phyloP scores from a whole-genome alignment of 2,888 invertebrate genomes.

The Xylocampa areola region DNA sequence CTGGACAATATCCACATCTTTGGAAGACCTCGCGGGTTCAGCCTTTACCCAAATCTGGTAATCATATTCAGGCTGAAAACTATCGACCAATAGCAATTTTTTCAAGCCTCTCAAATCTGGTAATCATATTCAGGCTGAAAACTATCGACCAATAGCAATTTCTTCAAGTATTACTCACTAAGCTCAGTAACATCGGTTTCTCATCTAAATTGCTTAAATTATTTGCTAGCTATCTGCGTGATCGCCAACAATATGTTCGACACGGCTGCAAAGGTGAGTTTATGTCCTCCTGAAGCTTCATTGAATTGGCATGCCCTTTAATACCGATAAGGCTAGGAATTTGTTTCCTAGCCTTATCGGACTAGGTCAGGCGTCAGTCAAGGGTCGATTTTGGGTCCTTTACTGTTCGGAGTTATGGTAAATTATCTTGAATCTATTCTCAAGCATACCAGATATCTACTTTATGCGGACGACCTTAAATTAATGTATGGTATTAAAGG shows the following conservation, averaged over 20 bases:
- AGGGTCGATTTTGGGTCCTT: neutral
- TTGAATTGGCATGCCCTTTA: too few relatives aligned
- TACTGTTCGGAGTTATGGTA: neutral
- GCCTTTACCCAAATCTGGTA: neutral
- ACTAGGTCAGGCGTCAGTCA: neutral
- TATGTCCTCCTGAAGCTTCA: too few relatives aligned
- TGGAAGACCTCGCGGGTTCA: conserved; percentile 1
- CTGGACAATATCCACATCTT: neutral
- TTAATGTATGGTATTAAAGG: neutral
- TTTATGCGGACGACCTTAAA: neutral
- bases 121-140: conserved; percentile 1
- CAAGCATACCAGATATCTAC: neutral
- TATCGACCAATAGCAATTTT: conserved; percentile 3
- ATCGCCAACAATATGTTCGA: conserved; percentile 1
- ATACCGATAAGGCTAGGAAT: too few relatives aligned
- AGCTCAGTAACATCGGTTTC: neutral
- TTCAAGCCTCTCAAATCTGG: neutral
- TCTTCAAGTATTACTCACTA: neutral
- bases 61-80: neutral
- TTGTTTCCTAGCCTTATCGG: neutral
- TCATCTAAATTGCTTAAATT: neutral
- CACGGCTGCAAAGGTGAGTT: conserved; percentile 1
- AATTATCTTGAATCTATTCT: neutral
- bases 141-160: neutral
- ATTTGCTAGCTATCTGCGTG: neutral